These are phyloP conservation scores for Paramormyrops kingsleyae DNA, from an alignment of 2,113 vertebrate genomes.

Conservation along the genomic window DNA sequence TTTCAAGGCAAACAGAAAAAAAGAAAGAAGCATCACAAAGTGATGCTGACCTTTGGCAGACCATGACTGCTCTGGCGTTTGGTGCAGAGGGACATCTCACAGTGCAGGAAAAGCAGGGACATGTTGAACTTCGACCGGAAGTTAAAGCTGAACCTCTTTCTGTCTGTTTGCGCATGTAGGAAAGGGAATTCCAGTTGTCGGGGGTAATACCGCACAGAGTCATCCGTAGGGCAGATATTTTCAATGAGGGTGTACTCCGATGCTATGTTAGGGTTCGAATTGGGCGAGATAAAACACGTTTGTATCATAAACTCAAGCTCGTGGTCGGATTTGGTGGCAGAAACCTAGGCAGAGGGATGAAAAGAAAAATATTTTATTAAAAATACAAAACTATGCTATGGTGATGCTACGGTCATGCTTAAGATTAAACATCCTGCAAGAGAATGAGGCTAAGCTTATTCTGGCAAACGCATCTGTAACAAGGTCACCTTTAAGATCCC, in stretches of 20 bases:
- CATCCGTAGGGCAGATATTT: conserved; percentile 86
- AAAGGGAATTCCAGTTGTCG: conserved; percentile 53
- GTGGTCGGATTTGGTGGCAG: conserved; percentile 70
- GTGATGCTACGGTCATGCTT: neutral
- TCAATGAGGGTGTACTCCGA: conserved; percentile 81
- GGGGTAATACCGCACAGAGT: conserved; percentile 73
- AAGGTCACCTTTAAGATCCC: neutral
- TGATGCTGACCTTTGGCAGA: conserved; percentile 67
- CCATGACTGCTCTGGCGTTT: conserved; percentile 49
- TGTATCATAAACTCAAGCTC: conserved; percentile 81
- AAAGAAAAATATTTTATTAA: neutral
- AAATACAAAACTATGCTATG: neutral
- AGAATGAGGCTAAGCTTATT: neutral
- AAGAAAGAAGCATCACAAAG: no score
- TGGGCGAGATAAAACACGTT: conserved; percentile 78
- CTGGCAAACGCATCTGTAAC: neutral
- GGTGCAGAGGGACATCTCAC: conserved; percentile 80
- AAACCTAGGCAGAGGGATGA: conserved; percentile 61
- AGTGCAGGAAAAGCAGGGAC: conserved; percentile 83
- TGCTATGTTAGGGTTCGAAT: conserved; percentile 62
- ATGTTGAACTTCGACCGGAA: conserved; percentile 76
- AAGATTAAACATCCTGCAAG: neutral
- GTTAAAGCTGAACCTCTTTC: conserved; percentile 80
- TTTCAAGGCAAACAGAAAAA: neutral
- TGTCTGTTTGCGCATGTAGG: conserved; percentile 57